A percentile compares a stretch with the other conserved stretches of the same genome.
phyloP scores from a whole-genome alignment of 2,113 vertebrate genomes.

The Ailuropoda melanoleuca region DNA sequence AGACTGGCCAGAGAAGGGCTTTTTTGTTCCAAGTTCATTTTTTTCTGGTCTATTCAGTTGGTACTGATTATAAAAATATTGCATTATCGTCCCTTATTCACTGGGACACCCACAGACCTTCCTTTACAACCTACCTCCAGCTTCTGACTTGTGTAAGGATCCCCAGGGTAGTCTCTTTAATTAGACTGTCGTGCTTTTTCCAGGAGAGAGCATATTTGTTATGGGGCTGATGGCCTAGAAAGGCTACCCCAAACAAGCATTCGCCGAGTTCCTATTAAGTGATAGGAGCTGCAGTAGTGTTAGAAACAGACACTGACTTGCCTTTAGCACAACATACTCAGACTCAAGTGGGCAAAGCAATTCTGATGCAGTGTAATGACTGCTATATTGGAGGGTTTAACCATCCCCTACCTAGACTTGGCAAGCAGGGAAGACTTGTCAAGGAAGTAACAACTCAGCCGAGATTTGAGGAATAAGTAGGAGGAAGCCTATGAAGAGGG shows the following conservation, averaged over 20 bases:
- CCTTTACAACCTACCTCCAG: neutral
- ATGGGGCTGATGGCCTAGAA: neutral
- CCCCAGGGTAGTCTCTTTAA: neutral
- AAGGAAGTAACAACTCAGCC: neutral
- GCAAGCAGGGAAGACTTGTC: neutral
- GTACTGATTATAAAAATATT: conserved; percentile 16
- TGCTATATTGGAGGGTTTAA: neutral
- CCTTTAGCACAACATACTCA: neutral
- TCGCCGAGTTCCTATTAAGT: neutral
- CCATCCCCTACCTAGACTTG: neutral
- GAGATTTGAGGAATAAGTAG: neutral
- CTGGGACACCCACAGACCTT: neutral
- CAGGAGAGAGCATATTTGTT: neutral
- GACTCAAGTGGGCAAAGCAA: neutral
- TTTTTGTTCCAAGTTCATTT: conserved; percentile 53
- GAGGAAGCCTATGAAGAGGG: neutral
- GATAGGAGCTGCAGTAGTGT: neutral
- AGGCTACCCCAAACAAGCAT: neutral
- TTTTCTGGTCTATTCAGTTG: conserved; percentile 28
- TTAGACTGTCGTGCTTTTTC: neutral
- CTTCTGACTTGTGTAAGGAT: neutral
- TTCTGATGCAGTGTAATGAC: neutral
- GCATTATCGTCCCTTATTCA: neutral
- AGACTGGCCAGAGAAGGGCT: neutral
- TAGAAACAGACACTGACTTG: neutral